phyloP scores from a whole-genome alignment of 2,888 invertebrate genomes.

The Rhodophaea formosa region DNA sequence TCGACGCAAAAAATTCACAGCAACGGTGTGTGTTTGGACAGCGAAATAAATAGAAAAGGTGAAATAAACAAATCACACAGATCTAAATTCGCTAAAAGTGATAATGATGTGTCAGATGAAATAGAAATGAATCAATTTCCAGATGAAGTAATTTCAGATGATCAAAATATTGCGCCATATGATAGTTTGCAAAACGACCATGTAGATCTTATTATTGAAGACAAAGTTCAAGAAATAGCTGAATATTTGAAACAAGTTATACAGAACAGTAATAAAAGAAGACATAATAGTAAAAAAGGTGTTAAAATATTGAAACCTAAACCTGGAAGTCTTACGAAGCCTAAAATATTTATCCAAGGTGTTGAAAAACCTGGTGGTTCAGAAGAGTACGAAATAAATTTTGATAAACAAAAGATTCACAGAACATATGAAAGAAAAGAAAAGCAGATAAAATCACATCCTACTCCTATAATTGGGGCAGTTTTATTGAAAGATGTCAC shows the following conservation, averaged over 20 bases:
- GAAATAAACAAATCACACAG: too few relatives aligned
- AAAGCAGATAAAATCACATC: slow-evolving; percentile 16
- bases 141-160: too few relatives aligned
- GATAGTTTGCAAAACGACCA: neutral
- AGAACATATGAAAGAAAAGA: slow-evolving; percentile 49
- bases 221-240: slow-evolving; percentile 42
- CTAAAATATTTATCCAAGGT: slow-evolving; percentile 58
- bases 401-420: slow-evolving; percentile 25
- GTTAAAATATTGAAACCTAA: slow-evolving; percentile 20
- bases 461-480: neutral
- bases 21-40: too few relatives aligned
- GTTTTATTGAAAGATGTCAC: neutral
- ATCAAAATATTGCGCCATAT: neutral
- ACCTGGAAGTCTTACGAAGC: slow-evolving; percentile 30
- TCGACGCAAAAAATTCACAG: too few relatives aligned
- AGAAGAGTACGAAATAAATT: neutral
- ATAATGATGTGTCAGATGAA: too few relatives aligned
- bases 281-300: slow-evolving; percentile 5
- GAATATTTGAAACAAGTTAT: slow-evolving; percentile 37
- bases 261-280: slow-evolving; percentile 21
- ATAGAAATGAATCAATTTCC: too few relatives aligned
- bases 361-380: slow-evolving; percentile 66
- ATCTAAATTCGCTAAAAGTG: too few relatives aligned
- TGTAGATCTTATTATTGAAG: neutral
- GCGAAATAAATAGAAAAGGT: too few relatives aligned